Base-by-base conservation (phyloP, 2,888 invertebrate genomes). In the Drosophila neotestacea region DNA sequence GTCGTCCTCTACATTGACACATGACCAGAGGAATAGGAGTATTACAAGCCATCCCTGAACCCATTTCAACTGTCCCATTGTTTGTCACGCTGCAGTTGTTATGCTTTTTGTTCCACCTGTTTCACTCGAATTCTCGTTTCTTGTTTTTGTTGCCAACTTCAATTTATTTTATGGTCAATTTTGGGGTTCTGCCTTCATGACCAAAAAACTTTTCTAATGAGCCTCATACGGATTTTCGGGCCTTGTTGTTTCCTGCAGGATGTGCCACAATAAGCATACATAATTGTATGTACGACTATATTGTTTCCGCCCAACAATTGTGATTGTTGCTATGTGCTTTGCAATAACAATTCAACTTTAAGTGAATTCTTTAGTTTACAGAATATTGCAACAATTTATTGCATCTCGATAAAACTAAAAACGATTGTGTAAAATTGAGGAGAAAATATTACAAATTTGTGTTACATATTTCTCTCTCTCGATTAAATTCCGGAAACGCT, bases 101-200 rank as follows among this genome's bases (percentile, higher is more conserved):
- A 58, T 73, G 42, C 30, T 58, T 68, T 68, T 56, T 44, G 47
- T 28, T 73, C 59, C 54, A 73, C 73, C 74, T 74, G 73, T 39
- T 73, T 55, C 38, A 22, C 22, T 48, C 36, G 58, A 42, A 54
- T 27, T 67, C 51, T 67, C 51, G 32, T 22, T 59, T 47, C 34
- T 56, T 47, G 52, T 62, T 70, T 58, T 61, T 77, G 61, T 70
- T 74, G 68, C 51, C 38, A 52, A 63, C 76, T 73, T 79, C 74
- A 74, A 84, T 88, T 88, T 86, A 87, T 88, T 86, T 79, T 73
- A 79, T 72, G 82, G 77, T 70, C 73, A 62, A 67, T 71, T 75
- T 66, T 64, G 52, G 74, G 63, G 50, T 52, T 70, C 68, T 55
- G 64, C 68, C 72, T 46, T 32, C 58, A 46, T 63, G 55, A 52